Base-by-base conservation (phyloP, 1,140 invertebrate species). In the Melitaea cinxia region DNA sequence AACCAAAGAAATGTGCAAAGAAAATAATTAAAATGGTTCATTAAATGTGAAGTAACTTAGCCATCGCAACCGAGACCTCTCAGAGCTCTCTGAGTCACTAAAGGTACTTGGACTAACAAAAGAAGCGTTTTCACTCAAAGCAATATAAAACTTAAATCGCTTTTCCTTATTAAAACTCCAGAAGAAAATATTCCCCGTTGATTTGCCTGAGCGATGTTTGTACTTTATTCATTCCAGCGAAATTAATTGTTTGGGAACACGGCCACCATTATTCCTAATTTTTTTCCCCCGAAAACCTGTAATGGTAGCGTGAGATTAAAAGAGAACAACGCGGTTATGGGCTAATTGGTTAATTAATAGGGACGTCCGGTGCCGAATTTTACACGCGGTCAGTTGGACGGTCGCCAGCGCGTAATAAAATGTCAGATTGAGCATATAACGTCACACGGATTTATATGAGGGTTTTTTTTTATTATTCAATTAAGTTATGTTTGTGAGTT, bases 271-370 rank as follows among this genome's bases (percentile, higher is more conserved):
- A 72, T 68, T 73, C 63, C 55, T 50, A 69, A 73, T 75, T 80
- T 78, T 77, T 72, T 72, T 73, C 57, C 30, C 28, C 42, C 6
- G 45, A 63, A 72, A 79, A 70, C 73, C 68, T 77, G 77, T 78
- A 77, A 82, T 74, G 73, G 69, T 49, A 61, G 69, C 62, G 66
- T 70, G 70, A 83, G 81, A 86, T 84, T 83, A 83, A 82, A 83
- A 84, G 77, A 75, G 79, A 77, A 77, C 75, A 75, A 78, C 72
- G 58, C 70, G 75, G 78, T 80, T 83, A 77, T 75, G 65, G 77
- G 77, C 75, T 84, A 87, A 88, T 85, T 88, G 85, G 77, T 86
- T 85, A 88, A 85, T 88, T 82, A 88, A 88, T 87, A 84, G 76
- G 79, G 74, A 64, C 61, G 72, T 42, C 60, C 64, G 68, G 65